Evolutionary conservation across 1,140 invertebrate genomes (phyloP), one percentile per base, ranked within the genome.

Genomic region (Drosophila insularis): DNA sequence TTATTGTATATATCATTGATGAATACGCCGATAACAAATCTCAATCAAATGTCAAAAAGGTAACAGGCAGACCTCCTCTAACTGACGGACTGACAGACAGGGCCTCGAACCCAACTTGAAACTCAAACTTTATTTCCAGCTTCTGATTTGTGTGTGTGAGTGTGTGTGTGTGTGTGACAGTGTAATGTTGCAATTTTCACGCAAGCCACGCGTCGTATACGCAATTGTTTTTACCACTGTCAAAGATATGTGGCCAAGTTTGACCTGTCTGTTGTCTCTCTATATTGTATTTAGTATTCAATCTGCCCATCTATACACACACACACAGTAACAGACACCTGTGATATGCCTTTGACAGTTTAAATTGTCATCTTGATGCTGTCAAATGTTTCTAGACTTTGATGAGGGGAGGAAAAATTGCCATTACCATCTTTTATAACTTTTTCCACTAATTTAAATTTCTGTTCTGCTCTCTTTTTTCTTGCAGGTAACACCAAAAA

Each of bases 11-110:
- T 91, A 90, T 91, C 90, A 91, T 91, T 91, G 90, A 91, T 91
- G 90, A 91, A 89, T 90, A 77, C 78, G 86, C 90, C 90, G 90
- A 91, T 91, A 91, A 90, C 90, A 91, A 91, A 91, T 91, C 90
- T 91, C 90, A 91, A 91, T 91, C 90, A 91, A 91, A 91, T 91
- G 90, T 91, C 90, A 91, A 90, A 91, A 91, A 91, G 90, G 90
- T 91, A 91, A 91, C 90, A 89, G 90, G 77, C 90, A 91, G 71
- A 27, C 68, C 70, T 55, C 66, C 53, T 50, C 19, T 59, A 53
- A 37, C 35, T 13, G 37, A 55, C 39, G 53, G 63, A 77, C 71
- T 65, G 71, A 82, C 75, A 69, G 62, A 21, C 50, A 66, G 14
- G 21, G 11, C 11, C 35, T 37, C 35, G 35, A 37, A 37, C 35